Evolutionary conservation across 1,140 invertebrate genomes (phyloP), one percentile per base, ranked within the genome.

Genomic region (Procambarus virginalis): DNA sequence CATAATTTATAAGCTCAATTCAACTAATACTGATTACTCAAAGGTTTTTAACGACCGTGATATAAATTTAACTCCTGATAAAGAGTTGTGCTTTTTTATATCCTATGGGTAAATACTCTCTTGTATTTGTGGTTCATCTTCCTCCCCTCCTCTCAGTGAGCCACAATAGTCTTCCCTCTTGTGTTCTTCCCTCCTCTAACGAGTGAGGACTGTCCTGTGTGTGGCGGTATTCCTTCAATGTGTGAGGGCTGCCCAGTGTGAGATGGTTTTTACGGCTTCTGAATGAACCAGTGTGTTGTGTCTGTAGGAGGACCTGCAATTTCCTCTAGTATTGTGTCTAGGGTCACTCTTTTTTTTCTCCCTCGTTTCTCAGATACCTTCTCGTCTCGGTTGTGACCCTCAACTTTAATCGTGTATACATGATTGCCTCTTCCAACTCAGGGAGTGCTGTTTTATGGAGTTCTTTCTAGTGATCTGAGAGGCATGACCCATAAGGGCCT

Each of bases 341-440:
- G 88, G 88, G 82, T 84, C 88, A 84, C 88, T 84, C 48, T 48
- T 89, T 55, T 55, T 55, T 55, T 55, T 64, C 77, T 77, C 82
- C 73, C 80, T 78, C 64, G 51, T 84, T 83, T 89, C 75, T 89
- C 82, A 76, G 20, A 68, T 83, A 89, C 88, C 55, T 83, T 89
- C 60, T 89, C 78, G 82, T 84, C 88, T 89, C 51, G 49, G 70
- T 89, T 89, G 88, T 89, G 88, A 89, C 82, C 88, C 87, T 84
- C 82, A 89, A 89, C 88, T 89, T 87, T 89, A 83, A 84, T 89
- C 81, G 88, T 89, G 88, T 89, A 89, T 89, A 89, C 88, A 89
- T 89, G 88, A 84, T 89, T 84, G 88, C 88, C 88, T 89, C 88
- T 89, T 89, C 88, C 88, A 89, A 89, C 88, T 89, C 88, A 89